Percentiles rank a stretch among this genome's conserved stretches.
Evolutionary conservation across 2,113 vertebrate genomes (phyloP).

Genomic region (Fregetta grallaria): DNA sequence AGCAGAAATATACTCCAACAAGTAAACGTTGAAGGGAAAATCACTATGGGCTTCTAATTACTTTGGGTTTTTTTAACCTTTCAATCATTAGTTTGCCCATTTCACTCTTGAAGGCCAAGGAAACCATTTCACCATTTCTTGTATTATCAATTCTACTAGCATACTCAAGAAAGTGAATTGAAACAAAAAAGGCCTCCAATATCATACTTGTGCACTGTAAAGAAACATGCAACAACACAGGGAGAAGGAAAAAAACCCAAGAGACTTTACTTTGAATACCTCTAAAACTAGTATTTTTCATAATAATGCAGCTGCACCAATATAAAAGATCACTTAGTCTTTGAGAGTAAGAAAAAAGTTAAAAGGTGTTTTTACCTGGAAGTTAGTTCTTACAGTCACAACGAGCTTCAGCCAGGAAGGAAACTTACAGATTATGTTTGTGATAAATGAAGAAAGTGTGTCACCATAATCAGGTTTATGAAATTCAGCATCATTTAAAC

Average conservation of each 20-base stretch:
- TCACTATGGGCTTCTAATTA: neutral
- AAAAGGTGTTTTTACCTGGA: constrained; percentile 82
- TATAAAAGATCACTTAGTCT: neutral
- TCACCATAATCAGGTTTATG: constrained; percentile 99
- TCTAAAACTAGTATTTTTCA: neutral
- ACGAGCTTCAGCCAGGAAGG: constrained; percentile 95
- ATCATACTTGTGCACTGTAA: neutral
- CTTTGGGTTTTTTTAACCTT: neutral
- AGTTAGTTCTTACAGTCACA: constrained; percentile 89
- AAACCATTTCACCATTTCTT: neutral
- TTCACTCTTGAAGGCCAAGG: neutral
- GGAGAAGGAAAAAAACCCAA: neutral
- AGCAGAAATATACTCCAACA: neutral
- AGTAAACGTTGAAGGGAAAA: neutral
- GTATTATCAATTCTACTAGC: neutral
- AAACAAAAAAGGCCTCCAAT: neutral
- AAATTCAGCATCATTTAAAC: constrained; percentile 97
- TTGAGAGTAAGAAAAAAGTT: neutral
- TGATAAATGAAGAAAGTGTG: constrained; percentile 93
- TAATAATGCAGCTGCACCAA: neutral
- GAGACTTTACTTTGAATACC: neutral
- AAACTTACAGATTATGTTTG: constrained; percentile 89
- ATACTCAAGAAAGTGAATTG: neutral
- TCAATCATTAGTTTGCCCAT: neutral
- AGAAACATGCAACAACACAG: neutral